phyloP scores from a whole-genome alignment of 2,797 vertebrate genomes.

The Threskiornis aethiopicus region DNA sequence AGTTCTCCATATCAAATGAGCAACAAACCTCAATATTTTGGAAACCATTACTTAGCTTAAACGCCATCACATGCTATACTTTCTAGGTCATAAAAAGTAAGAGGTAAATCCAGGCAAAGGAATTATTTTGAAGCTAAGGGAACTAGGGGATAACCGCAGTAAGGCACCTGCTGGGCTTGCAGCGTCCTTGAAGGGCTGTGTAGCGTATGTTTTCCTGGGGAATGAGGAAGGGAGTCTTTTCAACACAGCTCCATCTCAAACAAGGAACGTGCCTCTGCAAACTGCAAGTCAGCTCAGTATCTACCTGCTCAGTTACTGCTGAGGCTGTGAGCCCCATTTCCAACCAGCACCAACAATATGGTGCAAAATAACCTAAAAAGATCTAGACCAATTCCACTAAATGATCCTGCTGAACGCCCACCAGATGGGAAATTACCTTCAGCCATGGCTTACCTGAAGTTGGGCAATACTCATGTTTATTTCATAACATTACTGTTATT shows the following conservation, averaged over 20 bases:
- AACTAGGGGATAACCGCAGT: slow-evolving; percentile 5
- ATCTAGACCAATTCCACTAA: neutral
- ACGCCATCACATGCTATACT: neutral
- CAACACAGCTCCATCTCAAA: neutral
- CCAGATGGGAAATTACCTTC: neutral
- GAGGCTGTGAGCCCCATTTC: neutral
- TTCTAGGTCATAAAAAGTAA: neutral
- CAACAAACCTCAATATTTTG: neutral
- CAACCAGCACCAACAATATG: neutral
- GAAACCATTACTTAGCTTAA: neutral
- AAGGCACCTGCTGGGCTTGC: neutral
- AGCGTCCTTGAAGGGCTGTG: neutral
- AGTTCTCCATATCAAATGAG: neutral
- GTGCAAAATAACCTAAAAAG: neutral
- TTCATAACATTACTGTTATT: neutral
- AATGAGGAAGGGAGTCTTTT: neutral
- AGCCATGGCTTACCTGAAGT: neutral
- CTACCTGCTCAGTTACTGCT: neutral
- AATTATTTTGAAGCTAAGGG: neutral
- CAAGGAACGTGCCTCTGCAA: neutral
- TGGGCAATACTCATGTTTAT: neutral
- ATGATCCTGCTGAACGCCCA: neutral
- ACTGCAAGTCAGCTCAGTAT: neutral
- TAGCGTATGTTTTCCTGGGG: neutral
- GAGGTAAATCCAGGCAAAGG: neutral